Conservation (phyloP, 2,113 vertebrate species). For the Pseudorhombus dupliciocellatus region DNA sequence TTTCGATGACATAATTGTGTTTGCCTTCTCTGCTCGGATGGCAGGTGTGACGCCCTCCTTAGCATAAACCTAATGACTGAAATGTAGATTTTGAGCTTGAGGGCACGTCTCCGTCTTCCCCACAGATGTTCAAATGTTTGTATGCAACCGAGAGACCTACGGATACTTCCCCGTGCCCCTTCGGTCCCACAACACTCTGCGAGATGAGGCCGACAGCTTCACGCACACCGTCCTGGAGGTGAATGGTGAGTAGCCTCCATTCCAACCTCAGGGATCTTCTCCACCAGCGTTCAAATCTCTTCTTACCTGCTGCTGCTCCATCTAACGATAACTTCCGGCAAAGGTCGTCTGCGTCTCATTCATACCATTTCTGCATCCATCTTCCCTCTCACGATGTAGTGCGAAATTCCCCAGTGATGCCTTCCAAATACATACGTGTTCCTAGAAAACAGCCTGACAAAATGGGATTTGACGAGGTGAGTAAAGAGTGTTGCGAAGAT, state of each 20-base stretch:
- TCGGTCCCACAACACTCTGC: constrained; percentile 84
- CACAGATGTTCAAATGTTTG: constrained; percentile 91
- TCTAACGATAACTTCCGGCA: constrained; percentile 9
- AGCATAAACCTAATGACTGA: neutral
- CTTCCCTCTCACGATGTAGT: constrained; percentile 75
- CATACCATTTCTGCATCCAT: constrained; percentile 64
- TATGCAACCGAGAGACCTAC: constrained; percentile 88
- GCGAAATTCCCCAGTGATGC: constrained; percentile 82
- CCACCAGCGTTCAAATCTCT: constrained; percentile 18
- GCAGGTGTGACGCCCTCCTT: constrained; percentile 79
- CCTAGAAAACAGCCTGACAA: constrained; percentile 83
- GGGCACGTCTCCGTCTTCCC: constrained; percentile 6
- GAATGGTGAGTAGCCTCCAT: constrained; percentile 83
- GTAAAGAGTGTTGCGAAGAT: constrained; percentile 60
- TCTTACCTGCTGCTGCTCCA: constrained; percentile 4
- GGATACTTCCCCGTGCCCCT: constrained; percentile 89
- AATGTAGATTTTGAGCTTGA: neutral
- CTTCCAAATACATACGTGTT: constrained; percentile 80
- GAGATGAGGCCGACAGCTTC: constrained; percentile 90
- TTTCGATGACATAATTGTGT: constrained; percentile 96
- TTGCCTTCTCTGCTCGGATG: constrained; percentile 89
- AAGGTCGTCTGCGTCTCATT: constrained; percentile 24
- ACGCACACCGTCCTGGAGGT: constrained; percentile 87
- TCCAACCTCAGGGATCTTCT: neutral
- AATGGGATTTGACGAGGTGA: constrained; percentile 92